Base-by-base conservation (phyloP, 2,797 vertebrate species). In the Fratercula arctica region DNA sequence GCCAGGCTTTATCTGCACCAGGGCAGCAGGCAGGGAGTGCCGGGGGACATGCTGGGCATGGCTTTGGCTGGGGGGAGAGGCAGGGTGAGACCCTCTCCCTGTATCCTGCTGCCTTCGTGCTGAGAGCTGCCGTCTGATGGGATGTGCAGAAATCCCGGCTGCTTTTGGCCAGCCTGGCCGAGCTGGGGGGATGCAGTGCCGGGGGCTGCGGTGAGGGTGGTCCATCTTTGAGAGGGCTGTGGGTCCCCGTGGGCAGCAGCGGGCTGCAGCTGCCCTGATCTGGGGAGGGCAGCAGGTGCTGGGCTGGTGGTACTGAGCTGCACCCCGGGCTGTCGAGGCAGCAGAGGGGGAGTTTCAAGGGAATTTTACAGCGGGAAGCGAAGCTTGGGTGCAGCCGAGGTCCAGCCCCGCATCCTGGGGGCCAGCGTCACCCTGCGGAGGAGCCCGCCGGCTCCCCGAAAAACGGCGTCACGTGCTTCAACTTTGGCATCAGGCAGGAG, bases 401-500 rank as follows among this genome's bases (percentile, higher is more conserved):
- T 31, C 74, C 0, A 0, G 35, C 29, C 67, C 25, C 1, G 1
- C 37, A 39, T 28, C 43, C 54, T 1, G 3, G 87, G 78, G 75
- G 4, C 67, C 89, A 83, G 56, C n/a, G 3, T 74, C 2, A 0
- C 75, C 75, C 78, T 48, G 68, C 2, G 0, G 85, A 73, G 85
- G 51, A 95, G 89, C 74, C 63, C 1, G 29, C 29, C 0, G 18
- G 81, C 85, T 95, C 94, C 96, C 90, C 73, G 0, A 86, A 93
- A 96, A 95, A 61, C 39, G 86, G 82, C 26, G 31, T 97, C 96
- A 95, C 80, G 83, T 93, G 95, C 92, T 75, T 82, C 92, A 95
- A 93, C 93, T 96, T 96, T 95, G 95, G 94, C 90, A 96, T 72
- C 94, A 95, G 80, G 87, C 90, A 95, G 91, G 90, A 95, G 95